These are phyloP conservation scores for Neodiprion virginianus DNA, from an alignment of 1,140 invertebrate species.

Conservation along the genomic window DNA sequence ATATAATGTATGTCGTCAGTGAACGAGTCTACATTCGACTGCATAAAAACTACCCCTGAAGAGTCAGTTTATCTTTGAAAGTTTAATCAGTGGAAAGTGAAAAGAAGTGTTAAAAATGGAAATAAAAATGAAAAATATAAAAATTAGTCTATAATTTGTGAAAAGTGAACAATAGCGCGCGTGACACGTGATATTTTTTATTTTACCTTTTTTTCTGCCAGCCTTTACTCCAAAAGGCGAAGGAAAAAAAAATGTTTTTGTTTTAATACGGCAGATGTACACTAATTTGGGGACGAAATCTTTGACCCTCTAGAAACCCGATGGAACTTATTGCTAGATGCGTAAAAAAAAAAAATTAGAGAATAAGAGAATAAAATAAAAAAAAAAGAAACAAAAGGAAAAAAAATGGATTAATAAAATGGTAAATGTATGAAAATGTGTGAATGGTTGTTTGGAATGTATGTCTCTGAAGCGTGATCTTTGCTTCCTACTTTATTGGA, in stretches of 20 bases:
- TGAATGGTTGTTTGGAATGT: slow-evolving; percentile 5
- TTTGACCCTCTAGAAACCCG: neutral
- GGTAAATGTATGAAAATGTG: neutral
- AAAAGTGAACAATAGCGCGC: slow-evolving; percentile 2
- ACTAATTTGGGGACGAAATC: slow-evolving; percentile 5
- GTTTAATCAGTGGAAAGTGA: neutral
- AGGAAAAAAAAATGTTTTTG: neutral
- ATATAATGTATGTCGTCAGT: too few species aligned
- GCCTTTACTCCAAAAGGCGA: neutral
- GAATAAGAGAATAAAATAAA: neutral
- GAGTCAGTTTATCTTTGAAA: neutral
- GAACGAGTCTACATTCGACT: too few species aligned
- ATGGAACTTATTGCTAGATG: neutral
- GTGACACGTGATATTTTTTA: neutral
- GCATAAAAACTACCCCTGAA: neutral
- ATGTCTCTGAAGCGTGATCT: neutral
- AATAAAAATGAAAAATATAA: neutral
- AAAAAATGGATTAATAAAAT: neutral
- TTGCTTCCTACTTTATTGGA: neutral
- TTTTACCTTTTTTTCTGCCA: slow-evolving; percentile 3
- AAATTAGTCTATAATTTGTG: neutral
- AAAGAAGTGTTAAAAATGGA: neutral
- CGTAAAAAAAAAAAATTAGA: neutral
- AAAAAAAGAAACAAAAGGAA: neutral
- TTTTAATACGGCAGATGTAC: neutral